Conservation (phyloP, 2,113 vertebrate genomes). For the Butastur rufipennis region DNA sequence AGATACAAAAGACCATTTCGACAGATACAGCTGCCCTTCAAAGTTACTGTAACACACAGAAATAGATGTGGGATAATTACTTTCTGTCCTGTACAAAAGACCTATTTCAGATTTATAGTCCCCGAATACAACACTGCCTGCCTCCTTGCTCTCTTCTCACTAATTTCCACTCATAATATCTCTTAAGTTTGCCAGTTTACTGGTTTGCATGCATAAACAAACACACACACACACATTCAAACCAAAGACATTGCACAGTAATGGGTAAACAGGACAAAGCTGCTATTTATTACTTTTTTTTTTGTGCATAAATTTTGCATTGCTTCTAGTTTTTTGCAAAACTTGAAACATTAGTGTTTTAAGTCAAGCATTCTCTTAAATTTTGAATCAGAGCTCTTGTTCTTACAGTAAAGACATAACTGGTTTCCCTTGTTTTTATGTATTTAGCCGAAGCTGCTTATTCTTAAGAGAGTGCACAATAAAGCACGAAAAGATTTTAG, state of each 20-base stretch:
- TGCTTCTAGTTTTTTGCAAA: background rate
- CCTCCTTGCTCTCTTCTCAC: background rate
- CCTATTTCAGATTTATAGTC: background rate
- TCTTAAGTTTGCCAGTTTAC: background rate
- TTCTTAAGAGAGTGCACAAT: background rate
- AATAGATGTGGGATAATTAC: background rate
- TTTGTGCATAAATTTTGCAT: background rate
- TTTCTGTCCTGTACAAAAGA: background rate
- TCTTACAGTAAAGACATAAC: background rate
- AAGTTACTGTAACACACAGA: background rate
- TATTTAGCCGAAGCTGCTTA: background rate
- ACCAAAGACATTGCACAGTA: background rate
- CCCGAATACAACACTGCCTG: background rate
- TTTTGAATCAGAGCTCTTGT: background rate
- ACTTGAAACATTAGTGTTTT: background rate
- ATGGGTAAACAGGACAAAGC: background rate
- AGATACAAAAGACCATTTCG: background rate
- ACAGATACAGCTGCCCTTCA: background rate
- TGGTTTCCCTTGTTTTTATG: background rate
- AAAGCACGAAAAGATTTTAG: background rate
- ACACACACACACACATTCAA: background rate
- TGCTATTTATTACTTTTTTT: background rate
- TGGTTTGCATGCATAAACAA: background rate
- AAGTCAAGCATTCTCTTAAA: background rate
- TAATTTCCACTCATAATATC: background rate